phyloP scores from a whole-genome alignment of 2,113 vertebrate genomes.

The Phylloscopus trochiloides region DNA sequence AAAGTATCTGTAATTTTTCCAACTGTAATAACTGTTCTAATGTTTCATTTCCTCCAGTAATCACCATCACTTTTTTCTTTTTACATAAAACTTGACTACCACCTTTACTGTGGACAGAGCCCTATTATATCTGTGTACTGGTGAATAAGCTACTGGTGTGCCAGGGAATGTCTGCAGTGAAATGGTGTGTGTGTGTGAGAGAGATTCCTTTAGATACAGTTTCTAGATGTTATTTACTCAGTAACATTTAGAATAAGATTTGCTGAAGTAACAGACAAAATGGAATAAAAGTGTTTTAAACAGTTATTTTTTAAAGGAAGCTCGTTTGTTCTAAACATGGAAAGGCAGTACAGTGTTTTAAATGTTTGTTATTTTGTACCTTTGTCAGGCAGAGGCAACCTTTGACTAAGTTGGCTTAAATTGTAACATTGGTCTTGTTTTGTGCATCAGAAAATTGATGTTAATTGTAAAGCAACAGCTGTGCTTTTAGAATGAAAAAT shows the following conservation, averaged over 20 bases:
- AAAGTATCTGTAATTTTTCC: not conserved
- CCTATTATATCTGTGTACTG: rapidly evolving
- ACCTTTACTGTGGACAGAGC: not conserved
- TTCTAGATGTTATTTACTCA: not conserved
- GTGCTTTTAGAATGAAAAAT: not conserved
- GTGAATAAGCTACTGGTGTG: not conserved
- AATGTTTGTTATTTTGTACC: not conserved
- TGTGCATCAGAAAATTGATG: not conserved
- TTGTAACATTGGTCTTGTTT: not conserved
- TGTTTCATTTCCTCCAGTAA: not conserved
- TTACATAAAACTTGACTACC: not conserved
- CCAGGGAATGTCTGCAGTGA: not conserved
- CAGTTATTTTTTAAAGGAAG: not conserved
- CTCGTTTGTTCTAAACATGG: not conserved
- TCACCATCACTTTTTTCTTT: not conserved
- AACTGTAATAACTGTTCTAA: not conserved
- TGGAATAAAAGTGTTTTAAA: not conserved
- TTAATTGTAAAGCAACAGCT: not conserved
- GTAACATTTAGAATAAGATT: not conserved
- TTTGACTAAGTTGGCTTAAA: not conserved
- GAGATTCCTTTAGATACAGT: not conserved
- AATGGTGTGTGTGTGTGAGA: not conserved
- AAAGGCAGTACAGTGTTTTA: not conserved
- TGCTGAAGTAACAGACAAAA: not conserved
- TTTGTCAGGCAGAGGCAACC: not conserved